Percentiles rank a stretch among this genome's conserved stretches.
Conservation (phyloP, 1,140 invertebrate species). For the Cydia splendana region DNA sequence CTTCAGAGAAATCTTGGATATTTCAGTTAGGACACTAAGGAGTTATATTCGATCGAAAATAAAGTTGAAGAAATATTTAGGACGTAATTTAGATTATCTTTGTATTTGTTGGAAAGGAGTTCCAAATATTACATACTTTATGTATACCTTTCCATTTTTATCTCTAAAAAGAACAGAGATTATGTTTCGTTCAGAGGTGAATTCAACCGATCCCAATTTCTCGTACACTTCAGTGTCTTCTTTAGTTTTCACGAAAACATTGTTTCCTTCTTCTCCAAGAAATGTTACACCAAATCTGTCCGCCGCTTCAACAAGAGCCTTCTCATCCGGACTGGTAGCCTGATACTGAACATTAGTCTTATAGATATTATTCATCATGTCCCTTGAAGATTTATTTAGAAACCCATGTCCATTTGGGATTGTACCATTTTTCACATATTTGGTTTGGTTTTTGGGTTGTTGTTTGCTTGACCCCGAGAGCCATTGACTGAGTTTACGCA, state of each 20-base stretch:
- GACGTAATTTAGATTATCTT: background rate
- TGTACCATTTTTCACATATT: background rate
- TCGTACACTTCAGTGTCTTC: conserved; percentile 84
- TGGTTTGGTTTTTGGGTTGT: background rate
- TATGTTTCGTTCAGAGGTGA: conserved; percentile 94
- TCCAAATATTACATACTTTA: conserved; percentile 57
- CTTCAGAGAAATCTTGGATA: background rate
- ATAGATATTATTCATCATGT: conserved; percentile 46
- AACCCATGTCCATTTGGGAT: conserved; percentile 36
- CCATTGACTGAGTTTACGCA: background rate
- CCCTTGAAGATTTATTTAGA: conserved; percentile 49
- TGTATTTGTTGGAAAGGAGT: background rate
- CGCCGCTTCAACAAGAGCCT: conserved; percentile 90
- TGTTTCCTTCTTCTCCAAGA: conserved; percentile 80
- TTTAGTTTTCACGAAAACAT: conserved; percentile 81
- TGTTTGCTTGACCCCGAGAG: background rate
- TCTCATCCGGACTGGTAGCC: conserved; percentile 92
- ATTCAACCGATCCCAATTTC: conserved; percentile 97
- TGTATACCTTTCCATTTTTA: conserved; percentile 87
- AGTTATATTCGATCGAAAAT: background rate
- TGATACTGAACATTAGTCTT: conserved; percentile 70
- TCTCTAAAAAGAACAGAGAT: conserved; percentile 95
- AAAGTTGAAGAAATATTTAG: background rate
- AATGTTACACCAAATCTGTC: conserved; percentile 87
- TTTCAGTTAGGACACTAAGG: background rate